These are phyloP conservation scores for Epicampocera succincta DNA, from an alignment of 2,888 invertebrate genomes.

Conservation along the genomic window DNA sequence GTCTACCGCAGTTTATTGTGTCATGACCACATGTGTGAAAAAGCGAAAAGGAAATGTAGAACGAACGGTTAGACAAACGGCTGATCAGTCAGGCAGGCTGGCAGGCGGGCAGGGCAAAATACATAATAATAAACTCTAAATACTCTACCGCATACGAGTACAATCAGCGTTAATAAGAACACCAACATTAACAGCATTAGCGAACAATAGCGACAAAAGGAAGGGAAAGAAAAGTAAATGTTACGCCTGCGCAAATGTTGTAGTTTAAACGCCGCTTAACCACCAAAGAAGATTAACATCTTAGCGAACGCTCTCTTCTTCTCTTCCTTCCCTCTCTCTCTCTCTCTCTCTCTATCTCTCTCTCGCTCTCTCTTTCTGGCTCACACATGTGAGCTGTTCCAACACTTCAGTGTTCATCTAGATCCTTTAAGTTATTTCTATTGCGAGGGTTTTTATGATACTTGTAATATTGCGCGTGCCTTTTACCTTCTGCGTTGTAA, in stretches of 20 bases:
- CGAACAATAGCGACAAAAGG: slow-evolving; percentile 56
- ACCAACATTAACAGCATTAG: slow-evolving; percentile 56
- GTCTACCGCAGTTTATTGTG: slow-evolving; percentile 61
- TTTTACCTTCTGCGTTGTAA: slow-evolving; percentile 19
- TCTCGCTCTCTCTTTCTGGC: slow-evolving; percentile 16
- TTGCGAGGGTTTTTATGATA: slow-evolving; percentile 18
- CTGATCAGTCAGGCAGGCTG: neutral
- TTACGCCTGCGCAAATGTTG: slow-evolving; percentile 68
- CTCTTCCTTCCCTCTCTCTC: slow-evolving; percentile 4
- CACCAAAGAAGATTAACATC: slow-evolving; percentile 56
- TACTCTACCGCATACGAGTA: slow-evolving; percentile 24
- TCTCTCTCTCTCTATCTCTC: no score
- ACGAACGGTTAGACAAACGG: neutral
- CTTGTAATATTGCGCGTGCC: slow-evolving; percentile 62
- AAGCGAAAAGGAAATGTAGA: neutral
- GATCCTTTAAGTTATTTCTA: slow-evolving; percentile 53
- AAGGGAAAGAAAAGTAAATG: slow-evolving; percentile 60
- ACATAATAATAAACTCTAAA: slow-evolving; percentile 59
- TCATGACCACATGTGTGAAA: slow-evolving; percentile 51
- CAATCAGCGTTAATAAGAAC: slow-evolving; percentile 68
- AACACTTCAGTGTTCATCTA: slow-evolving; percentile 5
- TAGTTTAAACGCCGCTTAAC: slow-evolving; percentile 59
- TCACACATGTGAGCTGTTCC: slow-evolving; percentile 27
- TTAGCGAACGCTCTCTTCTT: neutral
- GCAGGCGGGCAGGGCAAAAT: slow-evolving; percentile 27